Percentiles rank a stretch among this genome's conserved stretches.
phyloP scores from a whole-genome alignment of 2,888 invertebrate species.

The Callyntrura sp. region DNA sequence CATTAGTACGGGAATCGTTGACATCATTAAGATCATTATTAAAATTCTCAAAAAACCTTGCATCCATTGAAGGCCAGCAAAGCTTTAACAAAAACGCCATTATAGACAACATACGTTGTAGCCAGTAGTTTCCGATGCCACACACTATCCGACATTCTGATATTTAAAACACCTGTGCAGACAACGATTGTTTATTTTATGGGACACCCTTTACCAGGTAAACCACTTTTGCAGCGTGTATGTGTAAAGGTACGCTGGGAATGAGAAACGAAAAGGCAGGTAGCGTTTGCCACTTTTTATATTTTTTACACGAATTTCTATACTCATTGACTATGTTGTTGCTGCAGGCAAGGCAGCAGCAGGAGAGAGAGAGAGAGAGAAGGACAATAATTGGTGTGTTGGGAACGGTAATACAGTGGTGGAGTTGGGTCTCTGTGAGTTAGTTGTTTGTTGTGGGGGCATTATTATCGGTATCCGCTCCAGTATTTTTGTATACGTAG shows the following conservation, averaged over 20 bases:
- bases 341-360: not conserved
- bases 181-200: too few species aligned
- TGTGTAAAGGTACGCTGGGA: constrained; percentile 34
- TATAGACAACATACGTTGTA: too few species aligned
- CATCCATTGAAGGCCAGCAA: too few species aligned
- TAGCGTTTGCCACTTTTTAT: constrained; percentile 22
- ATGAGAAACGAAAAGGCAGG: not conserved
- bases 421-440: not conserved
- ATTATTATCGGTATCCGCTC: not conserved
- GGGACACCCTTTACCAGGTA: too few species aligned
- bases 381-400: constrained; percentile 30
- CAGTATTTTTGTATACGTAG: not conserved
- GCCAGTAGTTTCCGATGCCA: too few species aligned
- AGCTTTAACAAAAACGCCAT: too few species aligned
- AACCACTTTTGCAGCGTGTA: not conserved
- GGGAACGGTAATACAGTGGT: not conserved
- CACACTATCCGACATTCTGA: too few species aligned
- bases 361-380: not conserved
- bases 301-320: not conserved
- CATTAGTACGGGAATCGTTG: too few species aligned
- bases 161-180: too few species aligned
- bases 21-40: too few species aligned
- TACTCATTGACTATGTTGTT: not conserved
- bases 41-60: too few species aligned
- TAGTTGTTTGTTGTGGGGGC: not conserved